Evolutionary conservation across 1,140 invertebrate genomes (phyloP).

Genomic region (Aphelenchoides fujianensis): DNA sequence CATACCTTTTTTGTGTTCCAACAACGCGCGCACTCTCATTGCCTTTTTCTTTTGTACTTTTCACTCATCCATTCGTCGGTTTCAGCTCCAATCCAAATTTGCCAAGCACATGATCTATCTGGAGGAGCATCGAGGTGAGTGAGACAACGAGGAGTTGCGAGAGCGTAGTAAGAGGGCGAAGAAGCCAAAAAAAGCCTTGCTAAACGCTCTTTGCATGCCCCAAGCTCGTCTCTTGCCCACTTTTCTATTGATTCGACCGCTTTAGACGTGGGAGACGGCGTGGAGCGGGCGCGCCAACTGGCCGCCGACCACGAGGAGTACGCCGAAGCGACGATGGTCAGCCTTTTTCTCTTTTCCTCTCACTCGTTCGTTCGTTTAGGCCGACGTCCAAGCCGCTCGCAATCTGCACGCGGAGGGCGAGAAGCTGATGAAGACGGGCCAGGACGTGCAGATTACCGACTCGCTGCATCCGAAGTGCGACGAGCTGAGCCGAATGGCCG

Average conservation of each 20-base stretch:
- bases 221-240: too few relatives aligned
- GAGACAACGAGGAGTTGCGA: too few relatives aligned
- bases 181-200: too few relatives aligned
- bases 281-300: conserved; percentile 39
- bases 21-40: neutral
- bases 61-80: conserved; percentile 16
- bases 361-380: conserved; percentile 66
- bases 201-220: too few relatives aligned
- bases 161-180: too few relatives aligned
- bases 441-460: conserved; percentile 43
- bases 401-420: conserved; percentile 73
- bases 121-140: conserved; percentile 60
- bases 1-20: too few relatives aligned
- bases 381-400: conserved; percentile 76
- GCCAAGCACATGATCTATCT: conserved; percentile 62
- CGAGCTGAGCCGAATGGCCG: conserved; percentile 77
- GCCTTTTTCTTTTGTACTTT: neutral
- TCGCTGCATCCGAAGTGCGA: conserved; percentile 82
- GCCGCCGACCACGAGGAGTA: conserved; percentile 50
- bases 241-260: too few relatives aligned
- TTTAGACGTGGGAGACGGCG: conserved; percentile 58
- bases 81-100: conserved; percentile 60
- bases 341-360: conserved; percentile 22
- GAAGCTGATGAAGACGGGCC: conserved; percentile 68
- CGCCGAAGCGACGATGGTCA: conserved; percentile 50